These are phyloP conservation scores for Rhamphomyia laevipes DNA, from an alignment of 2,888 invertebrate genomes.

Conservation along the genomic window DNA sequence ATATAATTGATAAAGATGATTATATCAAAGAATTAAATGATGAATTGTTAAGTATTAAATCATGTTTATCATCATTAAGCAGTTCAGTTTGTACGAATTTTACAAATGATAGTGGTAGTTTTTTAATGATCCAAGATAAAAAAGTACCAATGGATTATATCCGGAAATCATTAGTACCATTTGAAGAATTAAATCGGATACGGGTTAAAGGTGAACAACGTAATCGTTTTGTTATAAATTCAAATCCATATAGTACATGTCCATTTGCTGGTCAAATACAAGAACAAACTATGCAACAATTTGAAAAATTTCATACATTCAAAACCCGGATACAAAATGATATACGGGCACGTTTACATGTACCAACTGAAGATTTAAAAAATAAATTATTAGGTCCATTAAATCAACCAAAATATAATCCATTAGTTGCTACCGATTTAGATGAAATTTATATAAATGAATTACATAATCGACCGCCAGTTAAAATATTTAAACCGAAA, in stretches of 20 bases:
- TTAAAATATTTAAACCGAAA: constrained; percentile 29
- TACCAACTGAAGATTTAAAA: constrained; percentile 21
- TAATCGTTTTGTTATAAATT: constrained; percentile 24
- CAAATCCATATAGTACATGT: constrained; percentile 27
- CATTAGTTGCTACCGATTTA: constrained; percentile 30
- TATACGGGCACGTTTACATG: constrained; percentile 29
- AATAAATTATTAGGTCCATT: constrained; percentile 23
- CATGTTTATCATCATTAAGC: constrained; percentile 29
- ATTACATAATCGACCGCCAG: constrained; percentile 24
- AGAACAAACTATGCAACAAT: constrained; percentile 24
- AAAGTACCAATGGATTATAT: constrained; percentile 34
- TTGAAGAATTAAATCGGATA: constrained; percentile 30
- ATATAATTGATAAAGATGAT: constrained; percentile 12
- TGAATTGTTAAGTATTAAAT: constrained; percentile 32
- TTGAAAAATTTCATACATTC: constrained; percentile 32
- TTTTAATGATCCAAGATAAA: constrained; percentile 26
- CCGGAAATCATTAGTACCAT: constrained; percentile 32
- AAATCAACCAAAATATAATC: constrained; percentile 19
- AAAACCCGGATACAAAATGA: constrained; percentile 28
- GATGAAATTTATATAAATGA: constrained; percentile 35
- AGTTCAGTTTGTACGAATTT: constrained; percentile 35
- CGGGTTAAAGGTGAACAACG: constrained; percentile 27
- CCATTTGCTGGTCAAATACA: constrained; percentile 32
- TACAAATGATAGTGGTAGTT: constrained; percentile 35
- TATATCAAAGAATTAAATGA: constrained; percentile 26